A percentile compares a stretch with the other conserved stretches of the same genome.
phyloP scores from a whole-genome alignment of 2,113 vertebrate genomes.

The Sinocyclocheilus anshuiensis region DNA sequence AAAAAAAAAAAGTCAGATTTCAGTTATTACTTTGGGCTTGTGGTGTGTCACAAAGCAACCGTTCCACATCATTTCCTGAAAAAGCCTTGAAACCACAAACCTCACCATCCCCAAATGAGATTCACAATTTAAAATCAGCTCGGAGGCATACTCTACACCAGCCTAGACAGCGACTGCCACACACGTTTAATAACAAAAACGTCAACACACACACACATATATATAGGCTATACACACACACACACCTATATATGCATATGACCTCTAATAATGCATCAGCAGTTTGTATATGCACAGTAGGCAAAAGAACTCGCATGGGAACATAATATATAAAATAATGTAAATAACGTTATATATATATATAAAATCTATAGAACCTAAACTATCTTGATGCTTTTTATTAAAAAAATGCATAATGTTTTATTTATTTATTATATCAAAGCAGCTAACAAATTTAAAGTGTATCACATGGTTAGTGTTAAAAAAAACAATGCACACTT shows the following conservation, averaged over 20 bases:
- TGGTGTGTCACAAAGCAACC: slow-evolving; percentile 14
- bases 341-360: neutral
- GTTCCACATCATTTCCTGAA: neutral
- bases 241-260: neutral
- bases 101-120: neutral
- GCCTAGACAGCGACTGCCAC: neutral
- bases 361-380: neutral
- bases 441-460: neutral
- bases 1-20: neutral
- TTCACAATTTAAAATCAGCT: neutral
- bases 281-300: neutral
- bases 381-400: neutral
- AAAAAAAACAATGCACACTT: neutral
- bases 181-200: neutral
- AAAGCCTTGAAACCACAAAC: neutral
- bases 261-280: neutral
- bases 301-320: neutral
- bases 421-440: no score
- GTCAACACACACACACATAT: neutral
- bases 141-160: neutral
- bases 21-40: neutral
- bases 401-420: no score
- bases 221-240: neutral
- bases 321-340: neutral
- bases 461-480: neutral